These are phyloP conservation scores for Andrena minutula DNA, from an alignment of 2,888 invertebrate species.

Conservation along the genomic window DNA sequence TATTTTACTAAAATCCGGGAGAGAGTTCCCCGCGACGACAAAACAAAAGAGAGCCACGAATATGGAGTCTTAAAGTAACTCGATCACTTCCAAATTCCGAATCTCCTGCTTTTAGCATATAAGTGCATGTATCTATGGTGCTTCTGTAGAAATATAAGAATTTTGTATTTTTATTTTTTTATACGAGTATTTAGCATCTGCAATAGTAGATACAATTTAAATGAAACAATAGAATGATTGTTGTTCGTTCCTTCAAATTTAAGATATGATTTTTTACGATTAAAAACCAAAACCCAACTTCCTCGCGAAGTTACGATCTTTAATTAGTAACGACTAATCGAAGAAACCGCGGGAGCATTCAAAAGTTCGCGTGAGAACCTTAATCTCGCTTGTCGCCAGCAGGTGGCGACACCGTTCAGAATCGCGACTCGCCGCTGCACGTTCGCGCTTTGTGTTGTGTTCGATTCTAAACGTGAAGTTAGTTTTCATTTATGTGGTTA, in stretches of 20 bases:
- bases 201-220: not conserved
- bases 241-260: slow-evolving; percentile 1
- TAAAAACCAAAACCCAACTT: not conserved
- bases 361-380: not conserved
- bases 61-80: slow-evolving; percentile 69
- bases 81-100: not conserved
- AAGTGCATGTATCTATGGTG: slow-evolving; percentile 35
- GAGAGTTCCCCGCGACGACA: slow-evolving; percentile 59
- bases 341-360: not conserved
- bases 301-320: too few species aligned
- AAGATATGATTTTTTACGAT: not conserved
- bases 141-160: slow-evolving; percentile 37
- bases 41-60: slow-evolving; percentile 62
- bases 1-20: slow-evolving; percentile 73
- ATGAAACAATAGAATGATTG: not conserved
- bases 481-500: not conserved
- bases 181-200: slow-evolving; percentile 22
- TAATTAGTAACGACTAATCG: too few species aligned
- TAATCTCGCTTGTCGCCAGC: not conserved
- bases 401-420: slow-evolving; percentile 16
- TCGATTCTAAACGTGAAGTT: not conserved
- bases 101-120: slow-evolving; percentile 16
- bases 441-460: slow-evolving; percentile 30
- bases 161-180: slow-evolving; percentile 38
- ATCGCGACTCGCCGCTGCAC: not conserved